Evolutionary conservation across 2,113 vertebrate genomes (phyloP).

Genomic region (Australoheros scitulus): DNA sequence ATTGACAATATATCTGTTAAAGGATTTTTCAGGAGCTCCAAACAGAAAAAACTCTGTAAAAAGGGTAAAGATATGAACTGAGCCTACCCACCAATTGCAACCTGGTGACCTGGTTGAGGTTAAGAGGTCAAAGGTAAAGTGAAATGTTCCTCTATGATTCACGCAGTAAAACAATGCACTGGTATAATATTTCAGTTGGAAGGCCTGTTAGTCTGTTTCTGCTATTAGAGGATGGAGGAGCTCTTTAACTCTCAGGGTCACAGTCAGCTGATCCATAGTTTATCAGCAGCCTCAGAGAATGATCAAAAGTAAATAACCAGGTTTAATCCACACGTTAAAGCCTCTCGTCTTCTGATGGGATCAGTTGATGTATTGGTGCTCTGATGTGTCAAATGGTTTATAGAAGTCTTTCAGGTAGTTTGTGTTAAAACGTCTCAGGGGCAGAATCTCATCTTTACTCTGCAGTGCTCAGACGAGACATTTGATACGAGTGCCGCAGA

Average conservation of each 20-base stretch:
- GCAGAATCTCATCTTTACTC: slow-evolving; percentile 6
- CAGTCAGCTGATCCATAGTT: neutral
- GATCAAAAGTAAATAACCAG: neutral
- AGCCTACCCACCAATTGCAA: neutral
- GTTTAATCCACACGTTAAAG: neutral
- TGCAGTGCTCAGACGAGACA: neutral
- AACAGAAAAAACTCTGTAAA: too few relatives aligned
- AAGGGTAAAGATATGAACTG: neutral
- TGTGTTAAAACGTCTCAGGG: neutral
- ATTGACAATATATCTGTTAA: neutral
- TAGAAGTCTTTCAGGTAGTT: slow-evolving; percentile 9
- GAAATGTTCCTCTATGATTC: neutral
- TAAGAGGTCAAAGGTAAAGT: neutral
- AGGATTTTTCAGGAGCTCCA: accelerated
- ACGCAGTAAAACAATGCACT: neutral
- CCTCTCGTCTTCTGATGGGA: neutral
- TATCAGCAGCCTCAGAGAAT: neutral
- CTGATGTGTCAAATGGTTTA: slow-evolving; percentile 6
- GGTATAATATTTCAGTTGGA: neutral
- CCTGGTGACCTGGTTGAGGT: neutral
- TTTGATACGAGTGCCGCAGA: neutral
- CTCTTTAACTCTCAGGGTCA: slow-evolving; percentile 3
- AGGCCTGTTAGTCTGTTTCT: neutral
- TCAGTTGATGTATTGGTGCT: neutral
- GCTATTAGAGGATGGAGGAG: neutral